phyloP scores from a whole-genome alignment of 2,113 vertebrate genomes.

The Malaclemys terrapin region DNA sequence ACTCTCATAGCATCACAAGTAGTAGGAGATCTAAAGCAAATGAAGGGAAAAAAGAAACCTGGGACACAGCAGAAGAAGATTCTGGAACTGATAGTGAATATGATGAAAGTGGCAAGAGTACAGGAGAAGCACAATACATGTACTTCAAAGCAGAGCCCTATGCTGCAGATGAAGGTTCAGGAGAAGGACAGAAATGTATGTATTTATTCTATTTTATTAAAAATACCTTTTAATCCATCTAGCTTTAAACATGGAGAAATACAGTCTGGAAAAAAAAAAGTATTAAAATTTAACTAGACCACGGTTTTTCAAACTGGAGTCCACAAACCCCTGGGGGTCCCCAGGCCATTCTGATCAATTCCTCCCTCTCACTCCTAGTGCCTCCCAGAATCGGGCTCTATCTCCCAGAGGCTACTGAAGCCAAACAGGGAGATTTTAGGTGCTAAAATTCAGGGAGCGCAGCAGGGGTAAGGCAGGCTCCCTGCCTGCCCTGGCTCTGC shows the following conservation, averaged over 20 bases:
- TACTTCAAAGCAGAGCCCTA: constrained; percentile 94
- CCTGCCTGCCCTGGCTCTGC: too few relatives aligned
- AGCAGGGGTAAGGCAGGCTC: too few relatives aligned
- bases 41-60: constrained; percentile 97
- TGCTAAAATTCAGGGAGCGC: too few relatives aligned
- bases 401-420: too few relatives aligned
- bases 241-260: not conserved
- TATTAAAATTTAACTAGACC: too few relatives aligned
- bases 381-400: too few relatives aligned
- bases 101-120: constrained; percentile 96
- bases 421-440: too few relatives aligned
- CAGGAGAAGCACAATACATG: constrained; percentile 89
- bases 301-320: too few relatives aligned
- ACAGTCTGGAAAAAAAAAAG: not conserved
- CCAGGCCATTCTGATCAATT: too few relatives aligned
- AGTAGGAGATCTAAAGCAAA: constrained; percentile 97
- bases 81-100: constrained; percentile 98
- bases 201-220: constrained; percentile 17
- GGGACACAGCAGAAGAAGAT: constrained; percentile 98
- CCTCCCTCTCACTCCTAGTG: too few relatives aligned
- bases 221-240: not conserved
- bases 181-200: constrained; percentile 94
- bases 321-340: too few relatives aligned
- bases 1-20: constrained; percentile 97
- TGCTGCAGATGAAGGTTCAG: constrained; percentile 84